These are phyloP conservation scores for Aspidapion aeneum DNA, from an alignment of 2,888 invertebrate genomes.

Conservation along the genomic window DNA sequence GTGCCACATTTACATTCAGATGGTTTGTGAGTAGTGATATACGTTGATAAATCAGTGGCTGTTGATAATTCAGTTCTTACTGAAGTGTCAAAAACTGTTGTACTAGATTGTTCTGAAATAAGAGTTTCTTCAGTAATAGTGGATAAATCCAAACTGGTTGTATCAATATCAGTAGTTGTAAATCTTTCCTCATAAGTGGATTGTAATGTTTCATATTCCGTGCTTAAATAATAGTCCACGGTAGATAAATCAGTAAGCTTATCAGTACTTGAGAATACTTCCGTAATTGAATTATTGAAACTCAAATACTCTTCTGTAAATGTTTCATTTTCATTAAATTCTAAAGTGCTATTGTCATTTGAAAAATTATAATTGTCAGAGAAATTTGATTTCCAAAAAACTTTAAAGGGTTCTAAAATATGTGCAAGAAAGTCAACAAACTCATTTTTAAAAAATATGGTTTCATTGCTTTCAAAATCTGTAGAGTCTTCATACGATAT, in stretches of 20 bases:
- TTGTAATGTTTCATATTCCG: no score
- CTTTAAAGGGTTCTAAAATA: neutral
- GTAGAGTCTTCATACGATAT: neutral
- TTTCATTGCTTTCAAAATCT: no score
- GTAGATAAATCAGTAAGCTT: neutral
- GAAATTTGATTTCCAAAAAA: neutral
- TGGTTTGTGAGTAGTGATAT: no score
- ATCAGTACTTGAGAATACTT: no score
- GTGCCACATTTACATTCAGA: neutral
- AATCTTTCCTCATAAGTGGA: no score
- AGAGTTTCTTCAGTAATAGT: neutral
- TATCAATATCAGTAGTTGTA: no score
- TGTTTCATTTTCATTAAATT: neutral
- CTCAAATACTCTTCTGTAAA: no score
- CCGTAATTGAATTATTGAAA: no score
- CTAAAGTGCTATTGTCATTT: neutral
- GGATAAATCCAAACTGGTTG: neutral
- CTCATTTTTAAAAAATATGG: neutral
- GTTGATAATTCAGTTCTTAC: no score
- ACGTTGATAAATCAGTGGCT: no score
- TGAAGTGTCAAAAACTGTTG: no score
- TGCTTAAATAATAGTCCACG: neutral
- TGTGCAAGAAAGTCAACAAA: neutral
- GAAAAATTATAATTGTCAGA: neutral
- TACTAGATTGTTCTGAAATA: no score